Evolutionary conservation across 1,140 invertebrate genomes (phyloP), one percentile per base, ranked within the genome.

Genomic region (Drosophila auraria): DNA sequence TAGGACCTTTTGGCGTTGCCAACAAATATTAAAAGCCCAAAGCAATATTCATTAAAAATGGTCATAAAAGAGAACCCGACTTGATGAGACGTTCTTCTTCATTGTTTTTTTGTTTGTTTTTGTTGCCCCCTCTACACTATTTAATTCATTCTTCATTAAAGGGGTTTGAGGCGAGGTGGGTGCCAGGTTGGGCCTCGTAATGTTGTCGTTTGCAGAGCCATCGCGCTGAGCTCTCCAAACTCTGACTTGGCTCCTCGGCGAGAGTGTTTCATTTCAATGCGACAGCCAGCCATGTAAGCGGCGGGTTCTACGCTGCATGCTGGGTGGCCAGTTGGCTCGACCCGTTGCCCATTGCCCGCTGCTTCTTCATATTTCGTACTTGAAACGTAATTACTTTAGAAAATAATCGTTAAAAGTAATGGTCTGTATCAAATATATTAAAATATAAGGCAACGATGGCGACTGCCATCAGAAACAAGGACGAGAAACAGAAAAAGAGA

Each of bases 361-460:
- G 82, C 87, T 72, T 90, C 79, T 91, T 91, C 89, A 91, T 91
- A 91, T 91, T 91, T 91, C 89, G 83, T 91, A 90, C 86, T 90
- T 90, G 87, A 86, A 92, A 92, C 86, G 90, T 92, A 92, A 92
- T 92, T 92, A 92, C 90, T 92, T 92, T 92, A 90, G 90, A 92
- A 92, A 92, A 92, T 92, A 92, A 92, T 87, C 90, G 90, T 92
- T 92, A 92, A 92, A 92, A 92, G 86, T 92, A 92, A 92, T 92
- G 83, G 82, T 84, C 90, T 92, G 90, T 92, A 92, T 92, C 90
- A 92, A 92, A 92, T 92, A 92, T 92, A 92, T 92, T 92, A 92
- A 92, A 92, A 92, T 92, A 87, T 83, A 91, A 86, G 80, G 80
- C 87, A 81, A 80, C 78, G 69, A 65, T 61, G 70, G 64, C 74